Conservation (phyloP, 2,797 vertebrate genomes). For the Distichodus sexfasciatus region DNA sequence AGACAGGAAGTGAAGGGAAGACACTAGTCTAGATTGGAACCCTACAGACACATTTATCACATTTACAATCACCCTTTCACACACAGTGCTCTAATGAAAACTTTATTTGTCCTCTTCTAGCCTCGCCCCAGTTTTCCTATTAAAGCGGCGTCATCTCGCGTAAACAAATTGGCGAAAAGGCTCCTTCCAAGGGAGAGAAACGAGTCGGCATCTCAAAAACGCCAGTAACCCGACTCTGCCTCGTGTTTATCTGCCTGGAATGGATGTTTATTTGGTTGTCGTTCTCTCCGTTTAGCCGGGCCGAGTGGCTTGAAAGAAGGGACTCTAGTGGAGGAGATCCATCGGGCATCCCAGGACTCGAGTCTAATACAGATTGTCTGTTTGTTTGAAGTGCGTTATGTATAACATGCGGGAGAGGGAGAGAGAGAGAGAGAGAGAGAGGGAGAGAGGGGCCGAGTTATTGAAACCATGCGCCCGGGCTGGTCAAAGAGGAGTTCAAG, state of each 20-base stretch:
- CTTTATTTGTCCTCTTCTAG: background rate
- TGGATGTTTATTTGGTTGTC: conserved; percentile 67
- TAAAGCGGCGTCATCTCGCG: conserved; percentile 62
- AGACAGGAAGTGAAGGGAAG: background rate
- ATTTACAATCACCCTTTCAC: too few relatives aligned
- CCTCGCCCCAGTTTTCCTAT: conserved; percentile 64
- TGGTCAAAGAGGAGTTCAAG: conserved; percentile 19
- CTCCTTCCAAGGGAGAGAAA: conserved; percentile 65
- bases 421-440: too few relatives aligned
- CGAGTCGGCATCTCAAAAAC: conserved; percentile 18
- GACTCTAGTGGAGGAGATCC: conserved; percentile 1
- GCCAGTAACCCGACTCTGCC: conserved; percentile 61
- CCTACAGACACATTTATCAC: background rate
- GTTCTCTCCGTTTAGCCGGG: conserved; percentile 30
- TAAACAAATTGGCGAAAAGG: conserved; percentile 75
- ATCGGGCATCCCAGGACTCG: conserved; percentile 47
- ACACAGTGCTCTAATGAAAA: background rate
- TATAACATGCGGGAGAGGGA: conserved; percentile 30
- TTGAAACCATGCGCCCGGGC: conserved; percentile 26
- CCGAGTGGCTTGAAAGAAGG: conserved; percentile 11
- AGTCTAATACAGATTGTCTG: conserved; percentile 40
- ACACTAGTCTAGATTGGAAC: background rate
- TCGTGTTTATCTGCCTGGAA: conserved; percentile 69
- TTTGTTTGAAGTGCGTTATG: conserved; percentile 37
- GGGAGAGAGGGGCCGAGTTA: conserved; percentile 2